Percentiles rank a stretch among this genome's conserved stretches.
These are phyloP conservation scores for Remorina albescens DNA, from an alignment of 2,797 vertebrate species.

Conservation along the genomic window DNA sequence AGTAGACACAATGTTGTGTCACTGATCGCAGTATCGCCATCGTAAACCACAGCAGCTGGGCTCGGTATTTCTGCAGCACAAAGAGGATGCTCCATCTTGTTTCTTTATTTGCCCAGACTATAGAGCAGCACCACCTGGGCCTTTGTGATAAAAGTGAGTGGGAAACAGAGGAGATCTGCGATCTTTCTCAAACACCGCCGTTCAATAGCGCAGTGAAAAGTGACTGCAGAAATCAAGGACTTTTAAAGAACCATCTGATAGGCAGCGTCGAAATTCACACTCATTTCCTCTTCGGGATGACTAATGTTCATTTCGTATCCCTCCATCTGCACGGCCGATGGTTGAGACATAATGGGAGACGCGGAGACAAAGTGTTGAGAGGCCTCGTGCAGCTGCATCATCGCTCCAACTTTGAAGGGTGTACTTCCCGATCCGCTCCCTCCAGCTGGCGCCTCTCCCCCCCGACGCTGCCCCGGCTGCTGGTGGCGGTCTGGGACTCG, in stretches of 20 bases:
- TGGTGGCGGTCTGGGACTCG: conserved; percentile 50
- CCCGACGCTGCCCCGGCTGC: conserved; percentile 56
- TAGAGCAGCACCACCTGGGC: conserved; percentile 44
- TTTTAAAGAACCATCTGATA: conserved; percentile 59
- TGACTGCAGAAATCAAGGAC: conserved; percentile 38
- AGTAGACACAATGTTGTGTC: neutral
- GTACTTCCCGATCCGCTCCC: conserved; percentile 58
- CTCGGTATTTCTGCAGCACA: neutral
- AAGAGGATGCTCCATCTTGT: conserved; percentile 28
- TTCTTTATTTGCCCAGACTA: conserved; percentile 21
- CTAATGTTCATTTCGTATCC: conserved; percentile 57
- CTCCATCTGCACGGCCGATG: conserved; percentile 67
- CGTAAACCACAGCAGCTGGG: neutral
- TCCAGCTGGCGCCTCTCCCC: conserved; percentile 67
- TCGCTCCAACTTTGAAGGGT: conserved; percentile 73
- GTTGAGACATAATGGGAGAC: conserved; percentile 62
- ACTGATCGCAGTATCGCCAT: neutral
- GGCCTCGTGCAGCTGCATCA: conserved; percentile 51
- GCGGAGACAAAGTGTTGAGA: conserved; percentile 68
- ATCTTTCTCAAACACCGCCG: conserved; percentile 10
- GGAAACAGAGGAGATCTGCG: conserved; percentile 26
- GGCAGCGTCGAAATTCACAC: conserved; percentile 49
- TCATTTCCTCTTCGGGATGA: conserved; percentile 52
- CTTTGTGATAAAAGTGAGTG: conserved; percentile 45
- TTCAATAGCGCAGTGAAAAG: conserved; percentile 31